These are phyloP conservation scores for Rhinopithecus roxellana DNA, from an alignment of 2,113 vertebrate species.

Conservation along the genomic window DNA sequence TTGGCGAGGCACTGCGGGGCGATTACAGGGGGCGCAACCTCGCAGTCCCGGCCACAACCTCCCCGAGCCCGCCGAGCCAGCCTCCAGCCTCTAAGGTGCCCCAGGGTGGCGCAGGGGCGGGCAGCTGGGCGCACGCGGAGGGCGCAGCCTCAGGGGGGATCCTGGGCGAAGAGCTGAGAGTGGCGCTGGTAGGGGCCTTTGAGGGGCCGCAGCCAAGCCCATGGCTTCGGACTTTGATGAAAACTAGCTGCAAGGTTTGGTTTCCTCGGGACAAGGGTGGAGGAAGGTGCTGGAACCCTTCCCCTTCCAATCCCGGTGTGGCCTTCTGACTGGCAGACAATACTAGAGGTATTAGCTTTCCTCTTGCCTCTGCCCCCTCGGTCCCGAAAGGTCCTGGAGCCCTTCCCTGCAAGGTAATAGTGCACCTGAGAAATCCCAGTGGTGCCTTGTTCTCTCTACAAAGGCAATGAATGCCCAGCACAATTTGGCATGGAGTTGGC, in stretches of 20 bases:
- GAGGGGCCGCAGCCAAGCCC: neutral
- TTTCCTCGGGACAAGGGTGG: neutral
- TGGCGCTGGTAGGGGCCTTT: no score
- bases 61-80: neutral
- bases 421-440: neutral
- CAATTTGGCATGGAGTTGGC: neutral
- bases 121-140: no score
- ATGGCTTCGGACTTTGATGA: neutral
- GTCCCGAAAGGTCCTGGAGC: no score
- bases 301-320: neutral
- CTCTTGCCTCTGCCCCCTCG: neutral
- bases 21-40: no score
- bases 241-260: neutral
- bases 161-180: no score
- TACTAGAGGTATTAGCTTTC: neutral
- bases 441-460: neutral
- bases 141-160: no score
- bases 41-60: rapidly evolving
- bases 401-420: neutral
- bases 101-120: no score
- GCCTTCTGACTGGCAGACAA: neutral
- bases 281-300: neutral
- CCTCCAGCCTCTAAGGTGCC: neutral
- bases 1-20: neutral
- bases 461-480: neutral